Conservation (phyloP, 2,797 vertebrate species). For the Oreortyx pictus region DNA sequence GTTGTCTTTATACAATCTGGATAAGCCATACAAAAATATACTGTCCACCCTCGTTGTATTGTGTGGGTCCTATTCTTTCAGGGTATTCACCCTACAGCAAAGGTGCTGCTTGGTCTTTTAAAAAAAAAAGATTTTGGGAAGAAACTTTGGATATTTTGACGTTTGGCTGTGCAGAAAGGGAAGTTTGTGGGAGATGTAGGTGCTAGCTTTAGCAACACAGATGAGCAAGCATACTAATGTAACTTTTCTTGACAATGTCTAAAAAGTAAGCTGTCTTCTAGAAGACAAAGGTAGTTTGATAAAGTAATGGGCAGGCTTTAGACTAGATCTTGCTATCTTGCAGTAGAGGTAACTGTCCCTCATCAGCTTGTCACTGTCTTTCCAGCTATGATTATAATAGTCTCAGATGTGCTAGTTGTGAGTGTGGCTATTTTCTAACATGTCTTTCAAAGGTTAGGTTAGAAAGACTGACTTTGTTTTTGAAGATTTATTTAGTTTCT, state of each 20-base stretch:
- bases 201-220: not conserved
- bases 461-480: not conserved
- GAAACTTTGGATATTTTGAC: not conserved
- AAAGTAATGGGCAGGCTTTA: not conserved
- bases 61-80: too few relatives aligned
- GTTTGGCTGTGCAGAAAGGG: not conserved
- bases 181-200: not conserved
- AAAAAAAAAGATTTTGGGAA: not conserved
- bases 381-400: not conserved
- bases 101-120: not conserved
- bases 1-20: too few relatives aligned
- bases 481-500: not conserved
- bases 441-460: slow-evolving; percentile 49
- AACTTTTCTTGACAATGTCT: not conserved
- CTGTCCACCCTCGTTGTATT: too few relatives aligned
- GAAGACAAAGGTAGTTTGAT: not conserved
- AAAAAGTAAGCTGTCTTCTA: slow-evolving; percentile 3
- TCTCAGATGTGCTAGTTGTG: not conserved
- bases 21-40: too few relatives aligned
- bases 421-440: slow-evolving; percentile 21
- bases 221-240: not conserved
- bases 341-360: not conserved
- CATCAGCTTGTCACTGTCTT: slow-evolving; percentile 37
- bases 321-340: not conserved
- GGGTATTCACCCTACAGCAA: not conserved